These are phyloP conservation scores for Epizoanthus fatuus DNA, from an alignment of 92 coral and sea anemone genomes.

Conservation along the genomic window DNA sequence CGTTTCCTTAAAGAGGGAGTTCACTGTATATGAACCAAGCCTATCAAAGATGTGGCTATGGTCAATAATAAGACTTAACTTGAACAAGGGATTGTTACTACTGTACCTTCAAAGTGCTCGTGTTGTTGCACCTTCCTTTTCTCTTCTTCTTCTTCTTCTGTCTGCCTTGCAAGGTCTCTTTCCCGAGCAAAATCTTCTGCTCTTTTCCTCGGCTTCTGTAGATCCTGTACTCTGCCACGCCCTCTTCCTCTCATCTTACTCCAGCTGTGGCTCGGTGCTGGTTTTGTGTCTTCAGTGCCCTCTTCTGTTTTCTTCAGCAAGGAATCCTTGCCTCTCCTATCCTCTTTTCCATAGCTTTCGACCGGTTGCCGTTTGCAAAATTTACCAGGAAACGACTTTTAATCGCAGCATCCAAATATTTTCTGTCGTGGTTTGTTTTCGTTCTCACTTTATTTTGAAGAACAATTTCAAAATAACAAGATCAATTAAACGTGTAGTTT, in stretches of 20 bases:
- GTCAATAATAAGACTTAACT: too few relatives aligned
- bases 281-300: constrained; percentile 15
- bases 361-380: too few relatives aligned
- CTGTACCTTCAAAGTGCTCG: constrained; percentile 73
- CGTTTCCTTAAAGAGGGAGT: too few relatives aligned
- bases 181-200: constrained; percentile 99
- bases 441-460: too few relatives aligned
- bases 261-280: constrained; percentile 74
- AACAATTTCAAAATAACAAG: too few relatives aligned
- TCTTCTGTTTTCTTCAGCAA: constrained; percentile 44
- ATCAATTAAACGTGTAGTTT: too few relatives aligned
- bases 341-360: constrained; percentile 17
- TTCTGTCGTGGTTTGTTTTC: too few relatives aligned
- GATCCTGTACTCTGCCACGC: constrained; percentile 77
- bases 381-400: too few relatives aligned
- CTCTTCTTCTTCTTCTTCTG: constrained; percentile 72
- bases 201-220: constrained; percentile 86
- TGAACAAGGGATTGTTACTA: not conserved
- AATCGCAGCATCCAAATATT: too few relatives aligned
- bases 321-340: constrained; percentile 40
- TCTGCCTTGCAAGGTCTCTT: constrained; percentile 77
- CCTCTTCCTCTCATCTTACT: constrained; percentile 90
- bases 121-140: constrained; percentile 56
- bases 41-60: not conserved
- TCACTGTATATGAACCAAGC: too few relatives aligned